These are phyloP conservation scores for Drosophila mayri DNA, from an alignment of 1,140 invertebrate genomes.

Conservation along the genomic window DNA sequence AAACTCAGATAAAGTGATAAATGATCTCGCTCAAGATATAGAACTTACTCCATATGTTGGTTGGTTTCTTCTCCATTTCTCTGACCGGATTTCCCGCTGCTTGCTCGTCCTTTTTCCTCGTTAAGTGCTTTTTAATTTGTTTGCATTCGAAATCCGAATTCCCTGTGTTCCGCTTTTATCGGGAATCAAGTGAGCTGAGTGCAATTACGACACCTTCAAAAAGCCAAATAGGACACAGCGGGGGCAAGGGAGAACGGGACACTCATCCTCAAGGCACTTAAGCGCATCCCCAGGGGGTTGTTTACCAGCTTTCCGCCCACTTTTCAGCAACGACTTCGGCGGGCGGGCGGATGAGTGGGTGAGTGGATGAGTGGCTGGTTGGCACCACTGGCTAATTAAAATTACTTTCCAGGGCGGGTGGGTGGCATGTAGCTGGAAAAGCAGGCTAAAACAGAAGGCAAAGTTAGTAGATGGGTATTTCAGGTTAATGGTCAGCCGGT, in stretches of 20 bases:
- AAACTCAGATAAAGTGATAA: conserved; percentile 42
- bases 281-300: conserved; percentile 71
- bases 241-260: neutral
- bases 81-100: neutral
- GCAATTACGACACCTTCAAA: conserved; percentile 82
- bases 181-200: conserved; percentile 72
- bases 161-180: conserved; percentile 64
- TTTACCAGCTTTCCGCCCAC: conserved; percentile 14
- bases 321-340: conserved; percentile 14
- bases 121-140: conserved; percentile 83
- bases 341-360: neutral
- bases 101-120: conserved; percentile 21
- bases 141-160: conserved; percentile 62
- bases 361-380: conserved; percentile 13
- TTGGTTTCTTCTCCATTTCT: neutral
- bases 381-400: conserved; percentile 68
- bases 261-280: conserved; percentile 63
- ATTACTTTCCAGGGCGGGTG: conserved; percentile 63
- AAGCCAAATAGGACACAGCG: conserved; percentile 54
- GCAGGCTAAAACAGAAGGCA: conserved; percentile 12
- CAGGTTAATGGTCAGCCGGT: conserved; percentile 57
- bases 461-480: conserved; percentile 3
- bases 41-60: no score
- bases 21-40: conserved; percentile 32
- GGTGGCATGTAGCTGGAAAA: neutral